phyloP scores from a whole-genome alignment of 2,888 invertebrate species.

The Pelosia muscerda region DNA sequence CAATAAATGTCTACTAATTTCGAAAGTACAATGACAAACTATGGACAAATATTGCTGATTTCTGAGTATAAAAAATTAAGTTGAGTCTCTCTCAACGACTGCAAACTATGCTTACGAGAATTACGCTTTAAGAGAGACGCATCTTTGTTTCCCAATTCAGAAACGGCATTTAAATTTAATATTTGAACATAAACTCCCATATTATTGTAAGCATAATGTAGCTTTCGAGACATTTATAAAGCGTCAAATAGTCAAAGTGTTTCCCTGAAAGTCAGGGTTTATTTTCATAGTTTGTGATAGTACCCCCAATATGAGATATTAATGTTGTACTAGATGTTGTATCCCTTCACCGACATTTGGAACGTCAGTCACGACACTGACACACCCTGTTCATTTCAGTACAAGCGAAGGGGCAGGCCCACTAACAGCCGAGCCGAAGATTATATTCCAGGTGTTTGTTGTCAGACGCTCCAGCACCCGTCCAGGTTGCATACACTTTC shows the following conservation, averaged over 20 bases:
- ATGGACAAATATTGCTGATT: neutral
- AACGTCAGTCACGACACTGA: constrained; percentile 55
- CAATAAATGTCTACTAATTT: constrained; percentile 44
- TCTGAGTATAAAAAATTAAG: neutral
- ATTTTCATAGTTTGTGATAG: constrained; percentile 32
- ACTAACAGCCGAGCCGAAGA: constrained; percentile 78
- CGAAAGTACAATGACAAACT: constrained; percentile 30
- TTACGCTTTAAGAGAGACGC: neutral
- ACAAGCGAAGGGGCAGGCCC: constrained; percentile 84
- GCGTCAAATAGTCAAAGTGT: no score
- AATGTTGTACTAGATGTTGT: constrained; percentile 54
- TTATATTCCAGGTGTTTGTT: constrained; percentile 70
- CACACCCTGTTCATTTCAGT: constrained; percentile 82
- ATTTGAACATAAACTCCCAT: no score
- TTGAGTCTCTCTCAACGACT: neutral
- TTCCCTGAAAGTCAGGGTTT: neutral
- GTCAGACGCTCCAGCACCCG: constrained; percentile 69
- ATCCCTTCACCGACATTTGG: constrained; percentile 34
- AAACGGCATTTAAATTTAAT: no score
- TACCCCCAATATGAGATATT: constrained; percentile 33
- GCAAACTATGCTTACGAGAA: neutral
- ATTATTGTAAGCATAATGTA: neutral
- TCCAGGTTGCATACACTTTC: constrained; percentile 79
- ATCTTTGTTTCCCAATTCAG: neutral
- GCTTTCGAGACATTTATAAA: neutral